Base-by-base conservation (phyloP, 2,797 vertebrate species). In the Cryptoprocta ferox region DNA sequence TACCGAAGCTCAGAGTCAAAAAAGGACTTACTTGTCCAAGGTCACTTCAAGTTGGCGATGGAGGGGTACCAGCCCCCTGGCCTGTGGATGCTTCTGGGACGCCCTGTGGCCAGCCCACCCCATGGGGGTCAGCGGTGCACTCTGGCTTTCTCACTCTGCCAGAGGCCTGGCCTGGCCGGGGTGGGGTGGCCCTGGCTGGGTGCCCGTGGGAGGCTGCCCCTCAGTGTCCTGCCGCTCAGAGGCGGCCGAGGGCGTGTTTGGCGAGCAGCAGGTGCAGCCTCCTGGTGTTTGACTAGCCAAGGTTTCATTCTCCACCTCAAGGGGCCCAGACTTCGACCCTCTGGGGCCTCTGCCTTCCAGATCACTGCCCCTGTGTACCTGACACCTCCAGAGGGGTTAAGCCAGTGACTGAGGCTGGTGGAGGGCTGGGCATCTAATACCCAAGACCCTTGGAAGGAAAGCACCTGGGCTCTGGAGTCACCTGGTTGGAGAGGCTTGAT, bases 201-300 rank as follows among this genome's bases (percentile, higher is more conserved):
- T 6, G 85, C 73, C 66, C 0, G 0, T 0, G 0, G 6, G 32
- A 59, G 63, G 59, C 90, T 56, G 61, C 28, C 32, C 76, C 3
- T 11, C 85, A 79, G 84, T 24, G 24, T 24, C 39, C 30, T 28
- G 15, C 13, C 3, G 3, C 39, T n/a, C 4, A 4, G 53, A 56
- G 45, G 6, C 0, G 0, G 28, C 3, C 73, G 21, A 26, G 19
- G 83, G 73, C 26, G 0, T 80, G 18, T 95, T 92, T 90, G 80
- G 19, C 0, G 68, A 91, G 66, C 10, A 0, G 28, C 92, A 93
- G 91, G 75, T 83, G 70, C 37, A 12, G 45, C 18, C 30, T 26
- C 10, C 4, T 0, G 0, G 14, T 16, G 63, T 63, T 45, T 45
- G 61, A 30, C 21, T 53, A 48, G 14, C 37, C 8, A 18, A 26